Conservation (phyloP, 2,888 invertebrate genomes). For the Cenopis cana region DNA sequence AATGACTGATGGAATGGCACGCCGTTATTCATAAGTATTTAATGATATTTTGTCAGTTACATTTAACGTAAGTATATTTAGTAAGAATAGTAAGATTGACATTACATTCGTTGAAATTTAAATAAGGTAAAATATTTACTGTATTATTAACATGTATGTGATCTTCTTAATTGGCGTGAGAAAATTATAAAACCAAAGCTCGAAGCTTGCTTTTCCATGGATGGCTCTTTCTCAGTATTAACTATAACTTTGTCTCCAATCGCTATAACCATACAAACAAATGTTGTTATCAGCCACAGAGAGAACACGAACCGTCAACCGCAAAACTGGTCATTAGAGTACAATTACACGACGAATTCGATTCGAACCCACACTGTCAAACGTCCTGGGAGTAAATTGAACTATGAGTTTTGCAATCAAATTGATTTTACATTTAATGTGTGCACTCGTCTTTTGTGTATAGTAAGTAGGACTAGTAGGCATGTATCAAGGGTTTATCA, state of each 20-base stretch:
- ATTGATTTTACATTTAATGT: not conserved
- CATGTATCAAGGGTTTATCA: too few species aligned
- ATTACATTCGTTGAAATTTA: too few species aligned
- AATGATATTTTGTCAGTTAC: too few species aligned
- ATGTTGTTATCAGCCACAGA: constrained; percentile 5
- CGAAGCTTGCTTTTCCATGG: too few species aligned
- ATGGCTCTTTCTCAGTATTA: not conserved
- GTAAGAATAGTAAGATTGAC: too few species aligned
- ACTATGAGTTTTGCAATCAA: not conserved
- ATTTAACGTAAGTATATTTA: too few species aligned
- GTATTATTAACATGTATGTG: too few species aligned
- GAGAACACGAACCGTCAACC: constrained; percentile 11
- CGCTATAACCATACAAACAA: too few species aligned
- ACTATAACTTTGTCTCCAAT: not conserved
- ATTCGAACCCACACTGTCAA: constrained; percentile 16
- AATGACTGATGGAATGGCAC: not conserved
- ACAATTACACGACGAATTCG: constrained; percentile 22
- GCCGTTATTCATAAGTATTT: too few species aligned
- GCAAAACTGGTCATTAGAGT: constrained; percentile 28
- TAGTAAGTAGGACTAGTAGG: too few species aligned
- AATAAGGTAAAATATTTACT: not conserved
- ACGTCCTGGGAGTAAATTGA: not conserved
- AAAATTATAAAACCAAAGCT: not conserved
- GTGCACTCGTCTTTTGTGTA: not conserved
- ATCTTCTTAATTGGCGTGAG: not conserved